phyloP scores from a whole-genome alignment of 2,888 invertebrate species.

The Calameuta idolon region DNA sequence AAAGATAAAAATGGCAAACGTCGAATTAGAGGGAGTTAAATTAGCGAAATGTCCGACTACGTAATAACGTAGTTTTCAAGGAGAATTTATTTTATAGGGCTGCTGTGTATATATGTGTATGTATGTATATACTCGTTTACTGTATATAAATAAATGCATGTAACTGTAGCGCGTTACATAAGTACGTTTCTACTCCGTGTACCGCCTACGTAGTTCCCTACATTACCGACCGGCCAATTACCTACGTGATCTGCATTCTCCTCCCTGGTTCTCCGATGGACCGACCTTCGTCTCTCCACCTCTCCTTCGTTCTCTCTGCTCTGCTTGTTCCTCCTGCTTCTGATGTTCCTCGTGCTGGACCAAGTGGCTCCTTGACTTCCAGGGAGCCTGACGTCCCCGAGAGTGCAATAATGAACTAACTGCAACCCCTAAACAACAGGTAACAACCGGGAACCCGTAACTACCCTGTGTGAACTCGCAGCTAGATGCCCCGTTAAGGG shows the following conservation, averaged over 20 bases:
- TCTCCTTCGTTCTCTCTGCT: not conserved
- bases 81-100: not conserved
- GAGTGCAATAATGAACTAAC: constrained; percentile 55
- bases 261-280: constrained; percentile 13
- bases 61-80: not conserved
- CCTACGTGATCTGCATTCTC: constrained; percentile 54
- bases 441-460: constrained; percentile 27
- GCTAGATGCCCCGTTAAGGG: not conserved
- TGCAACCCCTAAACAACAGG: constrained; percentile 48
- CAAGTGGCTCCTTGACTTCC: not conserved
- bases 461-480: not conserved
- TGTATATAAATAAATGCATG: not conserved
- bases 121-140: not conserved
- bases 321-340: not conserved
- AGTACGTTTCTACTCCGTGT: not conserved
- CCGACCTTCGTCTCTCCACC: not conserved
- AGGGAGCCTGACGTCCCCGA: constrained; percentile 27
- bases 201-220: constrained; percentile 30
- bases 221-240: constrained; percentile 45
- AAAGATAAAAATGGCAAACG: not conserved
- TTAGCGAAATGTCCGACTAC: not conserved
- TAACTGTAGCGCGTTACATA: not conserved
- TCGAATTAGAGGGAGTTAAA: not conserved
- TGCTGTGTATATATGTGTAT: not conserved
- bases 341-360: not conserved